phyloP scores from a whole-genome alignment of 2,888 invertebrate species.

The Melieria crassipennis region DNA sequence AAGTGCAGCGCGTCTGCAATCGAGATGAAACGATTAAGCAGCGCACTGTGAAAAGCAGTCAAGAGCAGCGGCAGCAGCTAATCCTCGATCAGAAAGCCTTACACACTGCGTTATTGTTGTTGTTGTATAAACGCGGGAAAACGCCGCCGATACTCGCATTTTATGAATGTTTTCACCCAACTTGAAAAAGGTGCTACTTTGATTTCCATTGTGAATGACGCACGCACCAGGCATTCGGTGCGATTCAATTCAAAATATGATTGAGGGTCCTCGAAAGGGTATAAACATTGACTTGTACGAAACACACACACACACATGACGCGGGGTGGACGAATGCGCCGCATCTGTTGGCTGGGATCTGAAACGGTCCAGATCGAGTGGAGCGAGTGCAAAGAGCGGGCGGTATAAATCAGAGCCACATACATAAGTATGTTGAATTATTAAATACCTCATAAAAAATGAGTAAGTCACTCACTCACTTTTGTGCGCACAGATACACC shows the following conservation, averaged over 20 bases:
- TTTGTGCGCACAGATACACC: too few relatives aligned
- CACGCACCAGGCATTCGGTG: constrained; percentile 26
- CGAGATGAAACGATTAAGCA: too few relatives aligned
- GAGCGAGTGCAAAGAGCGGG: constrained; percentile 24
- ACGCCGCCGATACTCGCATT: too few relatives aligned
- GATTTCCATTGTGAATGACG: constrained; percentile 15
- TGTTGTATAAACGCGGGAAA: too few relatives aligned
- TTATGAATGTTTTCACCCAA: too few relatives aligned
- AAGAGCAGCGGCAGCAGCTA: too few relatives aligned
- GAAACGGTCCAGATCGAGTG: constrained; percentile 10
- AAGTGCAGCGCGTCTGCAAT: too few relatives aligned
- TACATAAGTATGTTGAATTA: constrained; percentile 27
- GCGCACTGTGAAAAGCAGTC: too few relatives aligned
- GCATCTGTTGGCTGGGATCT: constrained; percentile 7
- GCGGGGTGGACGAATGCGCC: not conserved
- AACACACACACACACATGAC: too few relatives aligned
- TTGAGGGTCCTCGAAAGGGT: constrained; percentile 62
- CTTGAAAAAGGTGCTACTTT: constrained; percentile 31
- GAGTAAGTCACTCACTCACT: too few relatives aligned
- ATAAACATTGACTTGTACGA: constrained; percentile 31
- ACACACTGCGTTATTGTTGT: too few relatives aligned
- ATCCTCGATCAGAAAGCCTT: too few relatives aligned
- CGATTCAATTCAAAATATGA: constrained; percentile 45
- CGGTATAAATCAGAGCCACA: constrained; percentile 23
- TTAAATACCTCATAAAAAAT: constrained; percentile 9